Percentiles rank a stretch among this genome's conserved stretches.
Conservation (phyloP, 2,888 invertebrate genomes). For the Erpobdella octoculata region DNA sequence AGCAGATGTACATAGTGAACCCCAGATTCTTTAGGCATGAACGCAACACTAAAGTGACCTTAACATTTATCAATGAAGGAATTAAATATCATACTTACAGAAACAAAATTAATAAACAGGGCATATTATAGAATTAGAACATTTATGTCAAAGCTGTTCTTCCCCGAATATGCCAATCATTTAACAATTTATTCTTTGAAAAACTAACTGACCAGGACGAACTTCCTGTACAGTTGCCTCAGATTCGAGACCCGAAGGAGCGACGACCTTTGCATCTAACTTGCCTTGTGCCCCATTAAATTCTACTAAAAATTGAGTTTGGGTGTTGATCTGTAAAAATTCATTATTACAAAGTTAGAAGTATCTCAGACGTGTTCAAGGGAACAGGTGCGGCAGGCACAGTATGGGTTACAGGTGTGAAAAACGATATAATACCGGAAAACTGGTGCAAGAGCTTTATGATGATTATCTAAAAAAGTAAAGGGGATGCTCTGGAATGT, state of each 20-base stretch:
- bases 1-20: slow-evolving; percentile 91
- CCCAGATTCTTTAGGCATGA: slow-evolving; percentile 63
- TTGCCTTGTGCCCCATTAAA: slow-evolving; percentile 73
- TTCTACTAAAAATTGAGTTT: slow-evolving; percentile 86
- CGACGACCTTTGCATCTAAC: slow-evolving; percentile 57
- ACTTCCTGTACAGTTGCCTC: slow-evolving; percentile 93
- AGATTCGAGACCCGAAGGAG: slow-evolving; percentile 86
- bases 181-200: no score
- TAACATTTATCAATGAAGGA: no score
- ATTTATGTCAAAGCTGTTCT: no score
- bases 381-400: no score
- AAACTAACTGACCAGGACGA: slow-evolving; percentile 76
- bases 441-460: neutral
- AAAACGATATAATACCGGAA: neutral
- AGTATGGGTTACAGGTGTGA: no score
- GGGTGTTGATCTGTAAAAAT: slow-evolving; percentile 62
- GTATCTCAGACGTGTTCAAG: neutral
- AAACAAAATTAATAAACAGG: neutral
- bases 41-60: slow-evolving; percentile 67
- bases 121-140: no score
- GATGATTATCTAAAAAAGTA: no score
- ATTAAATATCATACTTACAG: neutral
- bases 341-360: neutral
- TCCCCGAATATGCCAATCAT: no score
- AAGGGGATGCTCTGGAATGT: no score